Percentiles rank a stretch among this genome's conserved stretches.
phyloP scores from a whole-genome alignment of 2,113 vertebrate species.

The Aegithalos caudatus region DNA sequence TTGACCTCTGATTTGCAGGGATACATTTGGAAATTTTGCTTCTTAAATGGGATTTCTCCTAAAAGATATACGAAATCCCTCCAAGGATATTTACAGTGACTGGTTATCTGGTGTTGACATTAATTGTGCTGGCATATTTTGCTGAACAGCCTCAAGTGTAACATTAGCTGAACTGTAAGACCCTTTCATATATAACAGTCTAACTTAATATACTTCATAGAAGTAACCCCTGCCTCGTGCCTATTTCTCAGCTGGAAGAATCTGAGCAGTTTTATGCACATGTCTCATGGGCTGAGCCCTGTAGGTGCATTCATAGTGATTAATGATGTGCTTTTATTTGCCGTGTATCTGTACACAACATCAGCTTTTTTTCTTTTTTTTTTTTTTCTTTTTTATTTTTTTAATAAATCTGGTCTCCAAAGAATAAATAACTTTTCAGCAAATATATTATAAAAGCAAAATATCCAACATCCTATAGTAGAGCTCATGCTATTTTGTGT shows the following conservation, averaged over 20 bases:
- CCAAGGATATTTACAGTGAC: constrained; percentile 41
- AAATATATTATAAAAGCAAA: neutral
- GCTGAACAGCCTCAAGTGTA: constrained; percentile 43
- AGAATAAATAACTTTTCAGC: neutral
- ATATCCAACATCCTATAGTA: neutral
- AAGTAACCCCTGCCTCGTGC: neutral
- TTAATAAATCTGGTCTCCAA: neutral
- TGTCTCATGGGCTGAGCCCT: neutral
- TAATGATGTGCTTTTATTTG: constrained; percentile 30
- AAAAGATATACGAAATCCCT: constrained; percentile 33
- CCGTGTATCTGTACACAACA: neutral
- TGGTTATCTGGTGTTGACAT: constrained; percentile 51
- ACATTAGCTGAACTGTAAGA: constrained; percentile 45
- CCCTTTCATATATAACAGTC: constrained; percentile 15
- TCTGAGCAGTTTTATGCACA: neutral
- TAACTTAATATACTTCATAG: constrained; percentile 19
- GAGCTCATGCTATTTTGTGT: neutral
- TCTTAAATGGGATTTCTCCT: constrained; percentile 47
- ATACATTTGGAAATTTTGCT: constrained; percentile 46
- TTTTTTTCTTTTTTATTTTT: neutral
- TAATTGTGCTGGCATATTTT: constrained; percentile 58
- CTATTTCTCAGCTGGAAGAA: neutral
- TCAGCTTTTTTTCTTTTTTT: neutral
- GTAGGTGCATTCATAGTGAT: neutral
- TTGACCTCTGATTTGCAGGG: constrained; percentile 39